Base-by-base conservation (phyloP, 2,797 vertebrate species). In the Siniperca obscura region DNA sequence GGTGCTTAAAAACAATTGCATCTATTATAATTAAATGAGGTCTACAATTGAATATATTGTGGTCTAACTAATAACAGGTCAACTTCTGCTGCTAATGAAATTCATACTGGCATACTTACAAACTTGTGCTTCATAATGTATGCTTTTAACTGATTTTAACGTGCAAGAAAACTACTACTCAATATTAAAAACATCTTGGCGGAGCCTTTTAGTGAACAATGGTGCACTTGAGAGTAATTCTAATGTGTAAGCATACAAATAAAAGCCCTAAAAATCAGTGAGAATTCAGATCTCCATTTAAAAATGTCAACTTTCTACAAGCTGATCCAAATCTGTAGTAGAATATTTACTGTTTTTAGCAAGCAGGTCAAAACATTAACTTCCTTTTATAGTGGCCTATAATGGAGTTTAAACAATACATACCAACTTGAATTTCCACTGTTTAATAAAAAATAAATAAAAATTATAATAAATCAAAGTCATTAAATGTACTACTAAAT, bases 1-100 rank as follows among this genome's bases (percentile, higher is more conserved):
- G 81, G 42, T 16, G 75, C 48, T 68, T 81, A 73, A 85, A 89
- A 91, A 93, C 90, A 91, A 88, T 91, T 80, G 80, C 56, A 64
- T 80, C 81, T 70, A 88, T 93, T 91, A 86, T 88, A 76, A 88
- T 87, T 80, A 89, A 90, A 91, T 86, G 83, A 83, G 89, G 85
- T 88, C 84, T 80, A 70, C 60, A 87, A 65, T 83, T 79, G 82
- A 90, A 85, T 83, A 78, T 46, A 87, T 76, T 85, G 78, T 70
- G 61, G 66, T 70, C 68, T 40, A 8, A 80, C 34, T 77, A 84
- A 80, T 83, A 89, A 75, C 70, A 89, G 89, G 88, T 92, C 89
- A 93, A 78, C 76, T 83, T 90, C 81, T 81, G 86, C 76, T 80
- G 71, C 72, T 74, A 70, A 77, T 82, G 50, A 84, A 55, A 82